Evolutionary conservation across 2,113 vertebrate species (phyloP).

Genomic region (Prochilodus magdalenae): DNA sequence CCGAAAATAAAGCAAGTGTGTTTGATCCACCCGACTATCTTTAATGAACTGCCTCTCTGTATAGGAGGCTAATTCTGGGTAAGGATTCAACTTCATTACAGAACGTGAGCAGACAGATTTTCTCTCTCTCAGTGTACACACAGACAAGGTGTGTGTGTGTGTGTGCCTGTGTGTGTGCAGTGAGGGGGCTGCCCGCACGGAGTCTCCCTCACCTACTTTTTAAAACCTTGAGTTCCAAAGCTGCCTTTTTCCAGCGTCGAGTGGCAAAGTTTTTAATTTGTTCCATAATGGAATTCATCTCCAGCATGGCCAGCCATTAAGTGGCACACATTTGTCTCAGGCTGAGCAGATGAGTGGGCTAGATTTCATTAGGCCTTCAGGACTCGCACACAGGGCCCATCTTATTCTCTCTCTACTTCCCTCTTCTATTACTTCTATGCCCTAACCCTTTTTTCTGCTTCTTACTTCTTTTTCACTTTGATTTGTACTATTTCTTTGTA

Average conservation of each 20-base stretch:
- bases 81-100: constrained; percentile 74
- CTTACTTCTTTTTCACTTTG: neutral
- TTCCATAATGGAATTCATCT: constrained; percentile 78
- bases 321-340: constrained; percentile 72
- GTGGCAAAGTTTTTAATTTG: constrained; percentile 77
- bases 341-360: constrained; percentile 73
- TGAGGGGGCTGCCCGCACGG: constrained; percentile 40
- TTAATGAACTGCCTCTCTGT: constrained; percentile 74
- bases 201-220: constrained; percentile 66
- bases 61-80: constrained; percentile 69
- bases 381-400: constrained; percentile 54
- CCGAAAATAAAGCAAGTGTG: constrained; percentile 70
- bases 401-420: constrained; percentile 8
- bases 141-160: constrained; percentile 8
- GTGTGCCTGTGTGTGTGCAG: constrained; percentile 15
- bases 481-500: too few species aligned
- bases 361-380: constrained; percentile 74
- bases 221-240: constrained; percentile 55
- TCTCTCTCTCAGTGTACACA: constrained; percentile 48
- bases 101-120: constrained; percentile 69
- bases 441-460: too few species aligned
- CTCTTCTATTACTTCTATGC: neutral
- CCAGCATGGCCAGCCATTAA: constrained; percentile 74
- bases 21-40: constrained; percentile 76
- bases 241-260: constrained; percentile 52